phyloP scores from a whole-genome alignment of 2,797 vertebrate species.

The Gobionotothen gibberifrons region DNA sequence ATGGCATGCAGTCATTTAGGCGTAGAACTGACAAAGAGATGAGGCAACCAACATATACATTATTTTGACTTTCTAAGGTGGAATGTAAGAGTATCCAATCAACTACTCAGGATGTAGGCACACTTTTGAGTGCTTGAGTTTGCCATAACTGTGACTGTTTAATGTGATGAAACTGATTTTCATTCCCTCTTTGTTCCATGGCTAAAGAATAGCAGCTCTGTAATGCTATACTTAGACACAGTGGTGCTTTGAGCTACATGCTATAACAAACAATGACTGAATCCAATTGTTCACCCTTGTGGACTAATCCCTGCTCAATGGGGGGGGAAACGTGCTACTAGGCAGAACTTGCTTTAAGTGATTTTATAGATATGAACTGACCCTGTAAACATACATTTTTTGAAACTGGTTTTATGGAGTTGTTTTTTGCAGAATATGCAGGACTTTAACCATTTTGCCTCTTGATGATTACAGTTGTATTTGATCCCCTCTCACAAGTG shows the following conservation, averaged over 20 bases:
- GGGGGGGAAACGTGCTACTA: background rate
- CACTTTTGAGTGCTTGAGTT: background rate
- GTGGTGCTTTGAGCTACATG: background rate
- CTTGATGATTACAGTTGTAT: background rate
- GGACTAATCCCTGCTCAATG: background rate
- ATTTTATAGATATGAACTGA: background rate
- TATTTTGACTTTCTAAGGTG: background rate
- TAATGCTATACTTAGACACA: background rate
- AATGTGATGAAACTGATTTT: background rate
- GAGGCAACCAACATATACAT: background rate
- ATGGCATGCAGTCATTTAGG: background rate
- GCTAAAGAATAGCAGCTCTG: background rate
- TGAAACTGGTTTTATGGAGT: background rate
- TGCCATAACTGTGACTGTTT: background rate
- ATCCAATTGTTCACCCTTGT: background rate
- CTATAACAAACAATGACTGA: background rate
- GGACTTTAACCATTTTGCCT: background rate
- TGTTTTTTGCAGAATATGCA: background rate
- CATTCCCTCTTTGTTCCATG: background rate
- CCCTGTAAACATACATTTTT: background rate
- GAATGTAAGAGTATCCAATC: background rate
- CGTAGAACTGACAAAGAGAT: background rate
- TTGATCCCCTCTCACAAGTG: background rate
- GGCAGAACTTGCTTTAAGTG: constrained; percentile 1
- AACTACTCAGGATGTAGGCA: background rate